Conservation (phyloP, 35 echinoderm and acorn worm genomes). For the Holothuria glaberrima region DNA sequence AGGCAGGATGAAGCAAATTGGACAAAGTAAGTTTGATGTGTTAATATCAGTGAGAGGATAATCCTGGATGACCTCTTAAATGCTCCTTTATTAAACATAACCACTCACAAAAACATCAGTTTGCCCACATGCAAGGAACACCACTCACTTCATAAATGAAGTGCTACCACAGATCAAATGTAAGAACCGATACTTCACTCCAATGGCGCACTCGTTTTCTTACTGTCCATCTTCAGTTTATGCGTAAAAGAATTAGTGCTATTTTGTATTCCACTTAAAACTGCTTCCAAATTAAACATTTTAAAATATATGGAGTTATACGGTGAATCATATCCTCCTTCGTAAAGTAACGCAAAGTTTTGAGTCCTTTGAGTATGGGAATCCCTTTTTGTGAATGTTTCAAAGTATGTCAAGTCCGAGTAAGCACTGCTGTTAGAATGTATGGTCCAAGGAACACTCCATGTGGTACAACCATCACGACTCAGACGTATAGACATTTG, state of each 20-base stretch:
- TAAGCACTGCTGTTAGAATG: conserved; percentile 65
- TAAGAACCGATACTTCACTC: not conserved
- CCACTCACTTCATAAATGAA: not conserved
- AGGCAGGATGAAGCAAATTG: no score
- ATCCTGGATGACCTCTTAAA: no score
- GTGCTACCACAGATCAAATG: not conserved
- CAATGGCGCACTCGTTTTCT: conserved; percentile 1
- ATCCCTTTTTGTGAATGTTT: conserved; percentile 17
- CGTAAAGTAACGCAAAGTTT: conserved; percentile 85
- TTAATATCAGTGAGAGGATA: no score
- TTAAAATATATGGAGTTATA: conserved; percentile 83
- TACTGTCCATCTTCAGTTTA: not conserved
- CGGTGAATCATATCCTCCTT: conserved; percentile 61
- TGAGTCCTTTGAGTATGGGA: conserved; percentile 62
- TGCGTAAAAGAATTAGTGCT: conserved; percentile 51
- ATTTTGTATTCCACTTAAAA: conserved; percentile 54
- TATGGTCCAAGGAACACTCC: conserved; percentile 75
- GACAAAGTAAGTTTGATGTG: no score
- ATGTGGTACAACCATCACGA: conserved; percentile 81
- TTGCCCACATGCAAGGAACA: no score
- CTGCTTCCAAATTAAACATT: conserved; percentile 90
- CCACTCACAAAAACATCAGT: no score
- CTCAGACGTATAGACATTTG: conserved; percentile 86
- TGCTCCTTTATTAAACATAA: no score
- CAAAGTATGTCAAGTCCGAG: conserved; percentile 94